A percentile compares a stretch with the other conserved stretches of the same genome.
Evolutionary conservation across 2,888 invertebrate species (phyloP).

Genomic region (Cataglyphis livida): DNA sequence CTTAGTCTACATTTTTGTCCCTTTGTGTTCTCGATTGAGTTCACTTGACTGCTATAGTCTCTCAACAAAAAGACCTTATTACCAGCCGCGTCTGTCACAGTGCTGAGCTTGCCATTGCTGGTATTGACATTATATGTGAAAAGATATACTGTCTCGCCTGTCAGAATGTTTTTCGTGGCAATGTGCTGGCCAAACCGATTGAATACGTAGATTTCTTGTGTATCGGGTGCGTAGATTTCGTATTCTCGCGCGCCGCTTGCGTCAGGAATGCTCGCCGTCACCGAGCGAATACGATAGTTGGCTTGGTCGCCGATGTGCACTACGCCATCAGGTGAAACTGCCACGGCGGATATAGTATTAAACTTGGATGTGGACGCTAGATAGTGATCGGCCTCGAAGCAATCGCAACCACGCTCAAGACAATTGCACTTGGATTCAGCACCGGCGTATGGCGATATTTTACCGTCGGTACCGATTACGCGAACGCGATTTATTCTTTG

Average conservation of each 20-base stretch:
- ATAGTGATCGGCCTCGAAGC: constrained; percentile 96
- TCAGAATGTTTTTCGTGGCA: constrained; percentile 97
- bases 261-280: constrained; percentile 95
- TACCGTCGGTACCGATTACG: constrained; percentile 96
- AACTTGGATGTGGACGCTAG: constrained; percentile 97
- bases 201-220: constrained; percentile 97
- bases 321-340: constrained; percentile 97
- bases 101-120: constrained; percentile 97
- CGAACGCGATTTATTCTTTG: constrained; percentile 97
- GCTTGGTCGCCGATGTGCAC: constrained; percentile 98
- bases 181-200: constrained; percentile 98
- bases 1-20: constrained; percentile 95
- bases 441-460: constrained; percentile 97
- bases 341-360: constrained; percentile 96
- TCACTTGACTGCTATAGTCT: constrained; percentile 95
- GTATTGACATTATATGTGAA: constrained; percentile 99
- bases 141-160: constrained; percentile 96
- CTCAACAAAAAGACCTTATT: constrained; percentile 94
- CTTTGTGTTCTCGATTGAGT: constrained; percentile 97
- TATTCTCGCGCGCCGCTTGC: constrained; percentile 94
- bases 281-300: constrained; percentile 94
- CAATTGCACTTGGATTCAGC: constrained; percentile 98
- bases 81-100: constrained; percentile 97
- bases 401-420: constrained; percentile 95
- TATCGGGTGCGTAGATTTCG: constrained; percentile 97